Percentiles rank a stretch among this genome's conserved stretches.
phyloP scores from a whole-genome alignment of 2,888 invertebrate species.

The Nephrotoma guestfalica region DNA sequence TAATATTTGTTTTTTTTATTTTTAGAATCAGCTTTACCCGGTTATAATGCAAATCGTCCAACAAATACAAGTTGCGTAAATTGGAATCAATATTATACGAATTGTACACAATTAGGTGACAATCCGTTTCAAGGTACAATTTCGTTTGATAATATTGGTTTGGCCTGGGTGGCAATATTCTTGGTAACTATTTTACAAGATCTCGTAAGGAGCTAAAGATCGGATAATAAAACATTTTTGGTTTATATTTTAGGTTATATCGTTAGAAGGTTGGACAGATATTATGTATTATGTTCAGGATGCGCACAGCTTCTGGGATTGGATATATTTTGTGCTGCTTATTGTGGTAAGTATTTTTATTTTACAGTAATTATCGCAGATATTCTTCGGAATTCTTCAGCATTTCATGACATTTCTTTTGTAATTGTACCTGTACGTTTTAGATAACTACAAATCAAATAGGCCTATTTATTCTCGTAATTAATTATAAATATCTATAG shows the following conservation, averaged over 20 bases:
- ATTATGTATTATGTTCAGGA: slow-evolving; percentile 99
- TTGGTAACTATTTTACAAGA: slow-evolving; percentile 53
- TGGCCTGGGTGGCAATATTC: slow-evolving; percentile 99
- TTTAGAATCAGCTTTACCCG: not conserved
- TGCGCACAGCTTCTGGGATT: slow-evolving; percentile 99
- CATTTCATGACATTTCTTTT: no score
- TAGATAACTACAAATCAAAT: no score
- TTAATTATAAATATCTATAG: no score
- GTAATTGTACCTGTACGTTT: no score
- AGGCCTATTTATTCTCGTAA: no score
- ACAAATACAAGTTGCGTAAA: slow-evolving; percentile 78
- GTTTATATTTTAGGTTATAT: slow-evolving; percentile 64
- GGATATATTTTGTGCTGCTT: slow-evolving; percentile 97
- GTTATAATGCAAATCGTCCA: slow-evolving; percentile 36
- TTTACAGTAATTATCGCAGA: not conserved
- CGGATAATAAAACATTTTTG: no score
- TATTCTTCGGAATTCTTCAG: no score
- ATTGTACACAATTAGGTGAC: slow-evolving; percentile 79
- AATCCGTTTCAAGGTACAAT: slow-evolving; percentile 99
- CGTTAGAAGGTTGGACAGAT: slow-evolving; percentile 98
- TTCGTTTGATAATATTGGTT: slow-evolving; percentile 98
- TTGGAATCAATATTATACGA: slow-evolving; percentile 98
- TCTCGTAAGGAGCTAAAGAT: no score
- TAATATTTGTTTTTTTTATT: not conserved
- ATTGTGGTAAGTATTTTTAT: slow-evolving; percentile 75